Evolutionary conservation across 2,888 invertebrate species (phyloP), one percentile per base, ranked within the genome.

Genomic region (Eupithecia centaureata): DNA sequence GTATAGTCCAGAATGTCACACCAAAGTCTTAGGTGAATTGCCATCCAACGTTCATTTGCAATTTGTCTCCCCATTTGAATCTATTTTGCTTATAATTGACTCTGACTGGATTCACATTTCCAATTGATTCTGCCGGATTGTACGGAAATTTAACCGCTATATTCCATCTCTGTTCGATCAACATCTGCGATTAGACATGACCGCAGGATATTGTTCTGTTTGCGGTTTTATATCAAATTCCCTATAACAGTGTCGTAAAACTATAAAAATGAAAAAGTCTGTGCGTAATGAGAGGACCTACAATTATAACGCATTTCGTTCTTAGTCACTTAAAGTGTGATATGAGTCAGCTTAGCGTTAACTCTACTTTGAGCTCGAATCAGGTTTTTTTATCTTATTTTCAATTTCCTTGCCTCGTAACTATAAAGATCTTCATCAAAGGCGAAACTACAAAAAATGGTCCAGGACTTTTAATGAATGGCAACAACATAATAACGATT

Each of bases 171-270:
- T 15, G 52, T 27, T 15, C 15, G 27, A 52, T 52, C 15, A 27
- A 52, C 52, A 27, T 13, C 27, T 12, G 10, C 18, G 7, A 27
- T 52, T 4, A 27, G 27, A 25, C 1, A 12, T 8, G 15, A 52
- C 47, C 47, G 15, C 47, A 25, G 10, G 22, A 22, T 52, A 52
- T 52, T 52, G 52, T 25, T 52, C 7, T 27, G 27, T 22, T 15
- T 67, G 54, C n/a, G 54, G 67, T 63, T 60, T 27, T 30, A 27
- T 63, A 15, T 13, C 25, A 25, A 5, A 51, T n/a, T 51, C 51
- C 51, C 12, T 51, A 52, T 52, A 22, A 1, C 47, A 22, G 13
- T 15, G 25, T 52, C 7, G 15, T 25, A 27, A 1, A 47, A 18
- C 22, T 42, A 18, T 18, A 47, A 22, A 42, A 22, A n/a, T n/a